These are phyloP conservation scores for Lasius platythorax DNA, from an alignment of 2,888 invertebrate species.

Conservation along the genomic window DNA sequence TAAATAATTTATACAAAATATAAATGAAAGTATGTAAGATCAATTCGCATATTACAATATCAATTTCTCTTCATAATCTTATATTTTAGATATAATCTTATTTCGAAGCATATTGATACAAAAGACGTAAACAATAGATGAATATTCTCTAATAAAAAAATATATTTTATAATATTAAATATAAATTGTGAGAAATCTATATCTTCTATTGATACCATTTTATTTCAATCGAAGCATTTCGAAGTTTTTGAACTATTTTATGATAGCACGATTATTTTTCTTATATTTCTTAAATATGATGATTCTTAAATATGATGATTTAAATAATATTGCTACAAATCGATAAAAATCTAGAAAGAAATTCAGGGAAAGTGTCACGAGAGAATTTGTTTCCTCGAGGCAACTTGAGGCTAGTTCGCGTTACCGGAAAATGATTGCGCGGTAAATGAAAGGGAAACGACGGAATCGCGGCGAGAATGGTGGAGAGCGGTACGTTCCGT, in stretches of 20 bases:
- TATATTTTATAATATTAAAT: background rate
- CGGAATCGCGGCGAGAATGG: conserved; percentile 76
- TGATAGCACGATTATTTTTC: background rate
- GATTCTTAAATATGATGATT: background rate
- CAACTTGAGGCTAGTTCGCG: conserved; percentile 42
- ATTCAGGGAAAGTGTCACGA: background rate
- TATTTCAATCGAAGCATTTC: background rate
- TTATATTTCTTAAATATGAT: background rate
- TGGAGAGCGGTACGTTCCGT: conserved; percentile 75
- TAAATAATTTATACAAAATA: background rate
- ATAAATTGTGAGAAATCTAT: background rate
- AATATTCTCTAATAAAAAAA: background rate
- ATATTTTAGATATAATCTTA: background rate
- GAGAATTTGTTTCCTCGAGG: conserved; percentile 21
- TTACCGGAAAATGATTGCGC: conserved; percentile 82
- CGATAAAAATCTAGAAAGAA: background rate
- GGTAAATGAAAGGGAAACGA: conserved; percentile 84
- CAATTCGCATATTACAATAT: background rate
- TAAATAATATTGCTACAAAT: background rate
- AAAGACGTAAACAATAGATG: background rate
- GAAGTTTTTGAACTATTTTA: background rate
- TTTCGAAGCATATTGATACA: background rate
- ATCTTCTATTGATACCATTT: background rate
- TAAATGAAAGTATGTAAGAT: background rate
- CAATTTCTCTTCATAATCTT: background rate